Evolutionary conservation across 2,113 vertebrate genomes (phyloP), one percentile per base, ranked within the genome.

Genomic region (Mustela lutreola): DNA sequence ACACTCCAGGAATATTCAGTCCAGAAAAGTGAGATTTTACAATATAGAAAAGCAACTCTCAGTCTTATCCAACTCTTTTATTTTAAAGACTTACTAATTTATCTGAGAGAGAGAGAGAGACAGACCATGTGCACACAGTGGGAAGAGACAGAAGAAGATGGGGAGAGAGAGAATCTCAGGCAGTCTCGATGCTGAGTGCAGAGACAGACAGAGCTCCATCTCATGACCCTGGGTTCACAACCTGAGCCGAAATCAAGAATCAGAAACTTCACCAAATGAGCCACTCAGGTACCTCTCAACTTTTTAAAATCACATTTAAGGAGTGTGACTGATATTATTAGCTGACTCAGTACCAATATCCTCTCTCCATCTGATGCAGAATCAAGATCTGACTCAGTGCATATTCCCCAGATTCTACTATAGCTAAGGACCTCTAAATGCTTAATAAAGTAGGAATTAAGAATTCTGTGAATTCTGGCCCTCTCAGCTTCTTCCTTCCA

Each of bases 251-350:
- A 70, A 36, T 70, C 67, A 70, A 70, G 33, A n/a, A 70, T 19
- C 1, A 0, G 33, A 36, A 4, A 18, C 33, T n/a, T 70, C 33
- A 70, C 33, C 67, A 70, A 36, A 33, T 19, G 33, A 70, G 33
- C 16, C 33, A 70, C 33, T 33, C 33, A 33, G 31, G 28, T 16
- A 31, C 28, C 31, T 65, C 63, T 75, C 31, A 73, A 36, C 36
- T 6, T 26, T 86, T 26, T 28, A 53, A 87, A 93, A 62, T 63
- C 24, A 3, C 76, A 42, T n/a, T 33, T 84, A 88, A 96, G n/a
- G 18, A 60, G 0, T 18, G 31, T 6, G 26, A 62, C 39, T 85
- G 31, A 53, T 62, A 67, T 21, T 45, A 24, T 78, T 42, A 63
- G 63, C 24, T 10, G 11, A 31, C 33, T 93, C 65, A 42, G 42